A percentile compares a stretch with the other conserved stretches of the same genome.
These are phyloP conservation scores for Incurvaria masculella DNA, from an alignment of 2,888 invertebrate genomes.

Conservation along the genomic window DNA sequence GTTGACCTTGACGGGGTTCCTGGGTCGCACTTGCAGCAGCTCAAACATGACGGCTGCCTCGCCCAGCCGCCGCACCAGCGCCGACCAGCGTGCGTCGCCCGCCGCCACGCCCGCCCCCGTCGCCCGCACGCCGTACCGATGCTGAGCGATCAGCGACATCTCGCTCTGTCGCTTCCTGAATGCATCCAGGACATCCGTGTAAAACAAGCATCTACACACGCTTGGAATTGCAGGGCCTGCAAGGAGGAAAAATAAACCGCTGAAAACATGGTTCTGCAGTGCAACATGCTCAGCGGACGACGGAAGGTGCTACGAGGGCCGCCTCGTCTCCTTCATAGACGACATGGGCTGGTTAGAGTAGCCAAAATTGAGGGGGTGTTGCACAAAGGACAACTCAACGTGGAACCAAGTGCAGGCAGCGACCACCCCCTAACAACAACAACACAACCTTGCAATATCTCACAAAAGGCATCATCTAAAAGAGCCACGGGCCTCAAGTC, in stretches of 20 bases:
- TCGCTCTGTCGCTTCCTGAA: slow-evolving; percentile 58
- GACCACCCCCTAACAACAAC: too few species aligned
- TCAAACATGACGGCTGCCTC: slow-evolving; percentile 66
- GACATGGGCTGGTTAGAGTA: too few species aligned
- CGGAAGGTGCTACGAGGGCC: too few species aligned
- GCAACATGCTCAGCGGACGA: too few species aligned
- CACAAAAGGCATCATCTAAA: too few species aligned
- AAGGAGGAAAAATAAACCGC: not conserved
- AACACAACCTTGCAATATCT: too few species aligned
- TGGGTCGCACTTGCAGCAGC: slow-evolving; percentile 63
- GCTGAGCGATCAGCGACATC: slow-evolving; percentile 64
- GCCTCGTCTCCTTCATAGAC: too few species aligned
- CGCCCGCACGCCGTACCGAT: slow-evolving; percentile 62
- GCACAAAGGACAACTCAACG: too few species aligned
- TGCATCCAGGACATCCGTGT: slow-evolving; percentile 9
- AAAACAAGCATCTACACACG: slow-evolving; percentile 2
- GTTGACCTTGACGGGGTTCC: slow-evolving; percentile 56
- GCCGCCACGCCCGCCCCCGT: slow-evolving; percentile 44
- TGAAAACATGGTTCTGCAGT: too few species aligned
- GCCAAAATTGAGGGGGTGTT: not conserved
- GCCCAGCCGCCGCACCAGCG: slow-evolving; percentile 59
- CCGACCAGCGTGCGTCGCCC: slow-evolving; percentile 45
- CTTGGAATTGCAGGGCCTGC: not conserved
- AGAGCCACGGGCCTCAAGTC: too few species aligned
- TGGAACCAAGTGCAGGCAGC: too few species aligned